Conservation (phyloP, 2,113 vertebrate species). For the Oxyruncus cristatus region DNA sequence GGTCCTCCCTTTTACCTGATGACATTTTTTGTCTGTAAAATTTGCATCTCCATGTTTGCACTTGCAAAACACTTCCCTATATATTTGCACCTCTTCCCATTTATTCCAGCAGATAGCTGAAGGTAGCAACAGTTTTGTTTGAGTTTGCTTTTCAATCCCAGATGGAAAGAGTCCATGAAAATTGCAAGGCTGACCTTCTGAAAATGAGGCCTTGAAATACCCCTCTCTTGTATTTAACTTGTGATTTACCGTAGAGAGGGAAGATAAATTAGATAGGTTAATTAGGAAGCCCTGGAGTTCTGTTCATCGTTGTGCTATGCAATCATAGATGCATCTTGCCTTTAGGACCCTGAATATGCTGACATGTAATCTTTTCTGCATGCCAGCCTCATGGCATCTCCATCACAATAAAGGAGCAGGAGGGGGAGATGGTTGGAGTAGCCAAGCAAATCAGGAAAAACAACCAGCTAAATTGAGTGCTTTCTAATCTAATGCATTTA, state of each 20-base stretch:
- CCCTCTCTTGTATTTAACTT: conserved; percentile 9
- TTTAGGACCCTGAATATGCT: conserved; percentile 34
- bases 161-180: background rate
- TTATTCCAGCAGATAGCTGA: background rate
- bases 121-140: background rate
- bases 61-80: background rate
- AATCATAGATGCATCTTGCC: background rate
- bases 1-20: background rate
- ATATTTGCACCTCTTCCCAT: background rate
- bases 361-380: conserved; percentile 30
- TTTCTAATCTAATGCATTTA: conserved; percentile 66
- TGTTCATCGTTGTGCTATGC: background rate
- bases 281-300: conserved; percentile 28
- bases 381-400: background rate
- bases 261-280: conserved; percentile 44
- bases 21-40: background rate
- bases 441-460: conserved; percentile 57
- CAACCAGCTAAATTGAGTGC: conserved; percentile 53
- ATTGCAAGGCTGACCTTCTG: background rate
- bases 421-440: conserved; percentile 1
- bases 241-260: background rate
- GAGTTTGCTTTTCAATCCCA: background rate
- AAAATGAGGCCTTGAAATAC: conserved; percentile 14
- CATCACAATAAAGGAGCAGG: background rate
- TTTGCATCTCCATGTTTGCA: background rate